phyloP scores from a whole-genome alignment of 37 sponge, comb jelly and placozoan species.

The Amphimedon queenslandica region DNA sequence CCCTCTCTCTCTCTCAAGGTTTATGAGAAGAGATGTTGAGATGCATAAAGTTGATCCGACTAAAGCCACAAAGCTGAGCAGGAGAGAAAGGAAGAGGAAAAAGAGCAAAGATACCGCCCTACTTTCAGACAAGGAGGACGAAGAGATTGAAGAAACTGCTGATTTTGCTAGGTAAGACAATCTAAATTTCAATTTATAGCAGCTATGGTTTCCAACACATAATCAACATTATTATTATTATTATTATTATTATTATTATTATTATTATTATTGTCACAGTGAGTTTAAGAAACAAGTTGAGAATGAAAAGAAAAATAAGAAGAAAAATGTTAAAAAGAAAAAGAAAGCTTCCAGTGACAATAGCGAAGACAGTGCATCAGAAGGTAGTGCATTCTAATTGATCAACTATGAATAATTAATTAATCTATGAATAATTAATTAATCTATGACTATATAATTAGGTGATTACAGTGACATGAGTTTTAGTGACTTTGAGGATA shows the following conservation, averaged over 20 bases:
- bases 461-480: neutral
- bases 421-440: neutral
- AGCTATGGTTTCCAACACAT: neutral
- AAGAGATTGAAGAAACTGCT: neutral
- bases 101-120: neutral
- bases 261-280: neutral
- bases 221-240: constrained; percentile 1
- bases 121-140: constrained; percentile 1
- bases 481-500: neutral
- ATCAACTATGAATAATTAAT: neutral
- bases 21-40: neutral
- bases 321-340: neutral
- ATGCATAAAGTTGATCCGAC: neutral
- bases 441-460: neutral
- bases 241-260: neutral
- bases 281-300: constrained; percentile 1
- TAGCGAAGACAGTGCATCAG: neutral
- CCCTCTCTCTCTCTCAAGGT: neutral
- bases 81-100: neutral
- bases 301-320: neutral
- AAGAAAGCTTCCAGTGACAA: neutral
- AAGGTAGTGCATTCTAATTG: neutral
- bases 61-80: neutral
- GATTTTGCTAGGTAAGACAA: constrained; percentile 25
- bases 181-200: neutral